Conservation (phyloP, 2,113 vertebrate species). For the Leptobrachium ailaonicum region DNA sequence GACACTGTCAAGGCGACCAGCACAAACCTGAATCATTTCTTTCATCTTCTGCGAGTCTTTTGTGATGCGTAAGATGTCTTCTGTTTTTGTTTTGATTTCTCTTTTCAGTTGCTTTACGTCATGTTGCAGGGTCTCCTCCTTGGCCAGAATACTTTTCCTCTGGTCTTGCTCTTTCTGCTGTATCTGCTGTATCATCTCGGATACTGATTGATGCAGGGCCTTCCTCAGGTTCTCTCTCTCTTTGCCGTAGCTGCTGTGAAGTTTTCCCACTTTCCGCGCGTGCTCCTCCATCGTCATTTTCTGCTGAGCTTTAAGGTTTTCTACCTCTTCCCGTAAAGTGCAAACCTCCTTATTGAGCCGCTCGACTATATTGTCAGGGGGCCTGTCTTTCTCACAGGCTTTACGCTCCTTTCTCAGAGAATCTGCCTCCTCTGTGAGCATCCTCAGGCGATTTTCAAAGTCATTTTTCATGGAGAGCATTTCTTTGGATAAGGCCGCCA, state of each 20-base stretch:
- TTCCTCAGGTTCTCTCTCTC: constrained; percentile 74
- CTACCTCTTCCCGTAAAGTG: constrained; percentile 64
- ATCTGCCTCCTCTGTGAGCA: constrained; percentile 67
- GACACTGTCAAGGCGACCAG: too few relatives aligned
- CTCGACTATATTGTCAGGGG: constrained; percentile 40
- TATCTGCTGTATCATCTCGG: constrained; percentile 76
- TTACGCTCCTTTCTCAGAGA: constrained; percentile 62
- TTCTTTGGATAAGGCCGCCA: constrained; percentile 60
- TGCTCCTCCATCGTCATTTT: constrained; percentile 66
- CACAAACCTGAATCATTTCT: constrained; percentile 83
- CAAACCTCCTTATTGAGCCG: constrained; percentile 49
- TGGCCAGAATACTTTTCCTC: constrained; percentile 75
- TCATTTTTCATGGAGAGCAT: constrained; percentile 58
- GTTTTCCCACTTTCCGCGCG: constrained; percentile 63
- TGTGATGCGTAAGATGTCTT: constrained; percentile 79
- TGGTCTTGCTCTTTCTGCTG: constrained; percentile 82
- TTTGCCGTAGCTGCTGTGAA: constrained; percentile 67
- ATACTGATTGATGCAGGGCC: constrained; percentile 70
- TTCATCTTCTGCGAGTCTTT: constrained; percentile 83
- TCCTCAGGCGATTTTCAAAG: constrained; percentile 62
- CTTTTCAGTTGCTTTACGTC: constrained; percentile 81
- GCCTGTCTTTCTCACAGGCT: constrained; percentile 51
- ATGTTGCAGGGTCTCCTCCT: constrained; percentile 70
- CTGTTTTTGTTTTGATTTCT: constrained; percentile 78
- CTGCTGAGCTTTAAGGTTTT: constrained; percentile 63